A percentile compares a stretch with the other conserved stretches of the same genome.
phyloP scores from a whole-genome alignment of 2,888 invertebrate genomes.

The Acanthosepion esculentum region DNA sequence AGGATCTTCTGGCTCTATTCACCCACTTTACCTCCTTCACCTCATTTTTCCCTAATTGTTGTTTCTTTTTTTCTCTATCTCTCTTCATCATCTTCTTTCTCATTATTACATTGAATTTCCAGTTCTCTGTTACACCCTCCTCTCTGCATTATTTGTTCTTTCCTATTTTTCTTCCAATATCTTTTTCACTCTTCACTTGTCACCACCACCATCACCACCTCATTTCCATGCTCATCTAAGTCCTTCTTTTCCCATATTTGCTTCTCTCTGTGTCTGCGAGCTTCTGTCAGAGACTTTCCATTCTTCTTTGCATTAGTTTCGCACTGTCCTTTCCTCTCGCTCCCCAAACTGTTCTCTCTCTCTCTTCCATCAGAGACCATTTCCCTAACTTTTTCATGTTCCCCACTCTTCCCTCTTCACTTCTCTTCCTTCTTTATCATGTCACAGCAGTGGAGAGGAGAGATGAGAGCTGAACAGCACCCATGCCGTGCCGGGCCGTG shows the following conservation, averaged over 20 bases:
- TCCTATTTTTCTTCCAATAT: constrained; percentile 37
- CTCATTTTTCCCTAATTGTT: background rate
- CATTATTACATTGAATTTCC: constrained; percentile 35
- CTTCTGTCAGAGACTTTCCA: background rate
- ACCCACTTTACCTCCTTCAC: background rate
- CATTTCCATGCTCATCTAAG: background rate
- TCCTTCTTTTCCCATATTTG: constrained; percentile 17
- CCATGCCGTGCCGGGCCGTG: constrained; percentile 47
- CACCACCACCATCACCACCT: background rate
- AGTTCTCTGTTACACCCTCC: constrained; percentile 24
- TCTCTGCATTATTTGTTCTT: background rate
- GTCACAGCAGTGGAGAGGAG: constrained; percentile 35
- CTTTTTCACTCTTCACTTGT: constrained; percentile 36
- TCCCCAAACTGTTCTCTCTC: background rate
- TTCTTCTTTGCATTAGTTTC: background rate
- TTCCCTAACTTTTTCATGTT: background rate
- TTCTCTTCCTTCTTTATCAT: background rate
- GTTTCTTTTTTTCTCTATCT: background rate
- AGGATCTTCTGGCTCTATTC: background rate
- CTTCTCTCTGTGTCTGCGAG: background rate
- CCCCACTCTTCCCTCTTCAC: background rate
- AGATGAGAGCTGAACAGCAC: constrained; percentile 42
- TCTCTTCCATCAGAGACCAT: background rate
- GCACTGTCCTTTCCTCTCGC: constrained; percentile 1
- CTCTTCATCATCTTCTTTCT: constrained; percentile 4